A percentile compares a stretch with the other conserved stretches of the same genome.
phyloP scores from a whole-genome alignment of 1,140 invertebrate genomes.

The Zaprionus africanus region DNA sequence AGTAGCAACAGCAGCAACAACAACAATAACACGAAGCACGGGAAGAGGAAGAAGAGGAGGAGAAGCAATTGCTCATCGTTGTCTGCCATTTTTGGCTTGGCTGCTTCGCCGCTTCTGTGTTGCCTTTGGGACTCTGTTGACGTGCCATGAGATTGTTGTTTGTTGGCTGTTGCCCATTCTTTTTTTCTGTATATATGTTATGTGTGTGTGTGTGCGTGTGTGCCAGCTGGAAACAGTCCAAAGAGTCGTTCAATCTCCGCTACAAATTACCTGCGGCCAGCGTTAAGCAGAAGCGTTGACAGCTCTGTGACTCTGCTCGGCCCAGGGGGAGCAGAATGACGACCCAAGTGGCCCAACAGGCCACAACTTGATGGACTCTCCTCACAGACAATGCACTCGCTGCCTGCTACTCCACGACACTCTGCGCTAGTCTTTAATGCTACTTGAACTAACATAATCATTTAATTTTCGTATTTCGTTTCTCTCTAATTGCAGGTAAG shows the following conservation, averaged over 20 bases:
- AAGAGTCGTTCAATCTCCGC: slow-evolving; percentile 48
- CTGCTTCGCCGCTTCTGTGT: slow-evolving; percentile 12
- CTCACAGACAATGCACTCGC: background rate
- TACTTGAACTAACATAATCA: slow-evolving; percentile 38
- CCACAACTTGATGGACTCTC: background rate
- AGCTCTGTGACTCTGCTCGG: slow-evolving; percentile 32
- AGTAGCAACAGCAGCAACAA: slow-evolving; percentile 29
- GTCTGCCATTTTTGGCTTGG: slow-evolving; percentile 48
- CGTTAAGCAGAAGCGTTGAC: slow-evolving; percentile 44
- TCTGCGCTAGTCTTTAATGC: background rate
- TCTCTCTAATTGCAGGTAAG: slow-evolving; percentile 80
- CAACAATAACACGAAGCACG: slow-evolving; percentile 8
- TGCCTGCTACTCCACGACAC: background rate
- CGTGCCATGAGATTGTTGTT: slow-evolving; percentile 61
- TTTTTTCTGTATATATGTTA: background rate
- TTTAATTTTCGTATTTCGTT: slow-evolving; percentile 61
- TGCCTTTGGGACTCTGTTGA: slow-evolving; percentile 59
- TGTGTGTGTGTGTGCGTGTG: slow-evolving; percentile 16
- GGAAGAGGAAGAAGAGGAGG: no score
- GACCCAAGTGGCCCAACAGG: slow-evolving; percentile 4
- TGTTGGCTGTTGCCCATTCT: slow-evolving; percentile 32
- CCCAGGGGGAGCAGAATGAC: background rate
- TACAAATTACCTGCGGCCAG: slow-evolving; percentile 77
- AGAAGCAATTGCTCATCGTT: slow-evolving; percentile 53
- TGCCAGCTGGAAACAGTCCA: slow-evolving; percentile 46